Conservation (phyloP, 2,113 vertebrate genomes). For the Ovis aries region DNA sequence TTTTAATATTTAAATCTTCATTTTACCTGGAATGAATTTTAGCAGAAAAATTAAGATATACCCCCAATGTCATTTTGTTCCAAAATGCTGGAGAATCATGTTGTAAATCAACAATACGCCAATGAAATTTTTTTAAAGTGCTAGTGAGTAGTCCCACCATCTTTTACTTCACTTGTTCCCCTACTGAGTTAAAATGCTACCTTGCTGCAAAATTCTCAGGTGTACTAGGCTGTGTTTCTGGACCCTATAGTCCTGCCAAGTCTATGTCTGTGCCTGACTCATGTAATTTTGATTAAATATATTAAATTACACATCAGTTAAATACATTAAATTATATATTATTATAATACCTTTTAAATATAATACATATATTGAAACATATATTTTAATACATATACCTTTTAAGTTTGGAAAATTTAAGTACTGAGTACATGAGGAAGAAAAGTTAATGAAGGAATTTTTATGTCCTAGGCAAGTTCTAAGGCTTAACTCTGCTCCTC, state of each 20-base stretch:
- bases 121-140: neutral
- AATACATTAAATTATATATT: neutral
- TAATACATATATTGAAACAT: neutral
- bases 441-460: neutral
- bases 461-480: neutral
- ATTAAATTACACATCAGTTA: neutral
- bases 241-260: neutral
- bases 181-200: neutral
- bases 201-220: neutral
- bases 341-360: neutral
- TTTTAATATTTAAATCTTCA: constrained; percentile 17
- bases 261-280: neutral
- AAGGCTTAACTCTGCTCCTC: neutral
- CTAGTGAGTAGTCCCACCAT: neutral
- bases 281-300: neutral
- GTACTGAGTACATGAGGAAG: neutral
- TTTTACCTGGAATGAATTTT: neutral
- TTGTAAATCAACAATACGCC: neutral
- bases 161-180: neutral
- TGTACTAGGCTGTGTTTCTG: neutral
- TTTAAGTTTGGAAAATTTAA: constrained; percentile 1
- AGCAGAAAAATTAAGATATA: neutral
- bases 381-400: neutral
- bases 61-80: neutral
- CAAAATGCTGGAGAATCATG: neutral